These are phyloP conservation scores for Agrenia bidenticulata DNA, from an alignment of 2,888 invertebrate species.

Conservation along the genomic window DNA sequence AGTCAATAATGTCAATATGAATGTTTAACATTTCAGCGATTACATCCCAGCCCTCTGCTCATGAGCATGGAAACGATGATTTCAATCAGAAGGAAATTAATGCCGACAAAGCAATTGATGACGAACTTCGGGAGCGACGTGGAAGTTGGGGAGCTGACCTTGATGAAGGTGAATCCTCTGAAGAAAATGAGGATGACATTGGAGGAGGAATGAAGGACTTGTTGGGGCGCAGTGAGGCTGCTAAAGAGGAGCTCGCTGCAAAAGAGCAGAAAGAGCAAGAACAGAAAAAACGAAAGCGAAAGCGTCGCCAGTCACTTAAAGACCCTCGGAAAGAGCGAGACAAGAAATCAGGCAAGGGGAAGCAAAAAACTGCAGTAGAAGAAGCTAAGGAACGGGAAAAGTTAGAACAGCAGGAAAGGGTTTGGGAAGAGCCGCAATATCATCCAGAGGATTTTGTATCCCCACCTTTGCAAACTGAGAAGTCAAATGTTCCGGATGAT, in stretches of 20 bases:
- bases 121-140: conserved; percentile 25
- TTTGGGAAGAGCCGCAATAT: conserved; percentile 36
- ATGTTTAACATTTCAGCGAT: too few species aligned
- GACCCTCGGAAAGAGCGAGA: conserved; percentile 5
- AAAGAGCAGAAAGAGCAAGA: conserved; percentile 29
- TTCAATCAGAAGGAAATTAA: conserved; percentile 34
- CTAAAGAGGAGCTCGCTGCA: conserved; percentile 30
- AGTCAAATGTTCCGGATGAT: conserved; percentile 62
- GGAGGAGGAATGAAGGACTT: conserved; percentile 35
- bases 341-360: conserved; percentile 1
- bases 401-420: conserved; percentile 1
- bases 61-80: conserved; percentile 23
- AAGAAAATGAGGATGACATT: background rate
- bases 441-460: conserved; percentile 53
- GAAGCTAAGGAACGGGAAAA: conserved; percentile 17
- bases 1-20: too few species aligned
- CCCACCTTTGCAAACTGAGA: conserved; percentile 59
- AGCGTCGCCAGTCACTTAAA: conserved; percentile 1
- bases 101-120: conserved; percentile 27
- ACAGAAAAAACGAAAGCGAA: conserved; percentile 26
- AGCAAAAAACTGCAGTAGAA: conserved; percentile 1
- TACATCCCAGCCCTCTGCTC: too few species aligned
- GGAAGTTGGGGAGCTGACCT: conserved; percentile 35
- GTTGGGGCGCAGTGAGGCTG: conserved; percentile 29
- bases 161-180: conserved; percentile 24